Evolutionary conservation across 2,797 vertebrate genomes (phyloP).

Genomic region (Helarctos malayanus): DNA sequence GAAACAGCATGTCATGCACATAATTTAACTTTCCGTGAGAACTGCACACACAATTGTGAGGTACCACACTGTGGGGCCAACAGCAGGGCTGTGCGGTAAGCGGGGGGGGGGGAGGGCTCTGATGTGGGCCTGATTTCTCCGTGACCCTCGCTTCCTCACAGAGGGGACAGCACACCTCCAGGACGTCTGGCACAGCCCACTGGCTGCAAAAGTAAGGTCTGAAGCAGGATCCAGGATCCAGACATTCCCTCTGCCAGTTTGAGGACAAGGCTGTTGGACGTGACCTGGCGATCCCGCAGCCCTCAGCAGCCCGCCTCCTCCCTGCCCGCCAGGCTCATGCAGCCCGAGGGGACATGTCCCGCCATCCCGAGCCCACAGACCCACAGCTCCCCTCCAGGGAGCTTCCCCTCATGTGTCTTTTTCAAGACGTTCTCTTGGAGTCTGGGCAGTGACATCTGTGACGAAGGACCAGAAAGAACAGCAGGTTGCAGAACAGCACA

Average conservation of each 20-base stretch:
- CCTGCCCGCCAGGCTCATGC: not conserved
- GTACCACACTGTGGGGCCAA: fast-evolving
- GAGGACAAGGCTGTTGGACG: fast-evolving
- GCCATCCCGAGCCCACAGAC: fast-evolving
- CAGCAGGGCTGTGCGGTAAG: not conserved
- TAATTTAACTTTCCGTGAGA: fast-evolving
- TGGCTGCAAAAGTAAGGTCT: not conserved
- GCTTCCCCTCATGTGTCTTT: not conserved
- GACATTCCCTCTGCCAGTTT: fast-evolving
- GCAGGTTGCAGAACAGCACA: not conserved
- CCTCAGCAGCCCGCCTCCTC: fast-evolving
- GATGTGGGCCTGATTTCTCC: too few species aligned
- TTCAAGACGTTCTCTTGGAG: too few species aligned
- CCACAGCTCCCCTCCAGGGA: not conserved
- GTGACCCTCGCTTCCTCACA: not conserved
- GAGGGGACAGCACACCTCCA: fast-evolving
- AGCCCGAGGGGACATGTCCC: too few species aligned
- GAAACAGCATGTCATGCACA: fast-evolving
- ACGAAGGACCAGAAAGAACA: too few species aligned
- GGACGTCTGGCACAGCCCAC: not conserved
- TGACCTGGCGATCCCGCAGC: fast-evolving
- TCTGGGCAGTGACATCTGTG: not conserved
- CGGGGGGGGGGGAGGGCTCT: fast-evolving
- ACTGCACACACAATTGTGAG: fast-evolving
- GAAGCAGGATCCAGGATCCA: fast-evolving